phyloP scores from a whole-genome alignment of 2,797 vertebrate species.

The Heliangelus exortis region DNA sequence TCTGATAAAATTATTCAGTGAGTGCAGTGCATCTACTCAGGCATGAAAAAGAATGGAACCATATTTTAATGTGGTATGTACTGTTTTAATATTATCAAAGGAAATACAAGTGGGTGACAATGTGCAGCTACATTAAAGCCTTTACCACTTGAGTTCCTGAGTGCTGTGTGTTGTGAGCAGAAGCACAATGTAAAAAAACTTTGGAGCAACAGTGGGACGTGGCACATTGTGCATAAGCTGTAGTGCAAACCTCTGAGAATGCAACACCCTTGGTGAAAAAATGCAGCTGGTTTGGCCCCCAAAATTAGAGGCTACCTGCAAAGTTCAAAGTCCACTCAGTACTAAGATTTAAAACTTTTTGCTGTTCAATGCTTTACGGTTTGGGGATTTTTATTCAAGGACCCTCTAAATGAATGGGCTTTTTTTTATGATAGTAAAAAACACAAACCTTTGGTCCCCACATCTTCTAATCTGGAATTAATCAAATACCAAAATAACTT shows the following conservation, averaged over 20 bases:
- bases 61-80: background rate
- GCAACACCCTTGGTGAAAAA: background rate
- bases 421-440: background rate
- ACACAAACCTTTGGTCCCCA: background rate
- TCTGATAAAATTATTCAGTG: slow-evolving; percentile 34
- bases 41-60: background rate
- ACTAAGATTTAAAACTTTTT: background rate
- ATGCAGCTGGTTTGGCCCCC: background rate
- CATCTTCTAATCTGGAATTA: background rate
- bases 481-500: background rate
- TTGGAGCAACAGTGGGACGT: rapidly evolving
- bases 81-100: slow-evolving; percentile 36
- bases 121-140: slow-evolving; percentile 20
- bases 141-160: background rate
- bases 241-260: background rate
- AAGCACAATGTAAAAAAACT: background rate
- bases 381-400: background rate
- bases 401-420: background rate
- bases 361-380: background rate
- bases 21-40: slow-evolving; percentile 1
- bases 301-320: background rate
- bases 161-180: background rate
- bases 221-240: background rate
- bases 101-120: slow-evolving; percentile 39
- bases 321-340: background rate